Evolutionary conservation across 2,113 vertebrate species (phyloP).

Genomic region (Tetrao urogallus): DNA sequence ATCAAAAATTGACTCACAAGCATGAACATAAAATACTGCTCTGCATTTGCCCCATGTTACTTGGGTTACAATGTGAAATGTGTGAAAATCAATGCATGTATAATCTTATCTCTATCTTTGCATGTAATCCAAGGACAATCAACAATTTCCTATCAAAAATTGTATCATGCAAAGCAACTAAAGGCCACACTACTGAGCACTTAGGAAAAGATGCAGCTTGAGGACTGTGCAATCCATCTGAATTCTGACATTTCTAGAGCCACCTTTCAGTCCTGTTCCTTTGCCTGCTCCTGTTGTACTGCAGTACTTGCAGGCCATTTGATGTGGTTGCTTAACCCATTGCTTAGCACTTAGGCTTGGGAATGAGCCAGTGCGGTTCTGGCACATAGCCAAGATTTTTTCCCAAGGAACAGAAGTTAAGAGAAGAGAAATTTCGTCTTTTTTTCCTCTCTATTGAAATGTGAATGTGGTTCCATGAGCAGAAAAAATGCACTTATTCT

Average conservation of each 20-base stretch:
- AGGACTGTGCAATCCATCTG: background rate
- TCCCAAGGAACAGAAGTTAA: background rate
- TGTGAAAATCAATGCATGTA: background rate
- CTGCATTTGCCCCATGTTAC: accelerated
- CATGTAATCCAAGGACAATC: background rate
- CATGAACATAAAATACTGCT: background rate
- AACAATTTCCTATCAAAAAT: background rate
- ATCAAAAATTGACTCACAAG: background rate
- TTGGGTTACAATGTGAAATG: background rate
- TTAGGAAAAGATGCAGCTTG: background rate
- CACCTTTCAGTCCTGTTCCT: background rate
- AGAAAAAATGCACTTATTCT: background rate
- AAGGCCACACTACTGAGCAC: background rate
- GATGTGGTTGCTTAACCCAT: background rate
- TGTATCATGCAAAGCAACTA: background rate
- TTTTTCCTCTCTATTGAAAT: background rate
- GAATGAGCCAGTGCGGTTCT: background rate
- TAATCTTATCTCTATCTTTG: background rate
- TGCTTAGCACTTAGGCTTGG: background rate
- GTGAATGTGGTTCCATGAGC: background rate
- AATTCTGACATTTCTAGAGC: background rate
- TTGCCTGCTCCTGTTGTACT: background rate
- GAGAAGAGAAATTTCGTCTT: background rate
- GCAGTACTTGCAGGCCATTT: background rate
- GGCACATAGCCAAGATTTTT: background rate